These are phyloP conservation scores for Scolopax bukidnonensis DNA, from an alignment of 2,797 vertebrate genomes.

Conservation along the genomic window DNA sequence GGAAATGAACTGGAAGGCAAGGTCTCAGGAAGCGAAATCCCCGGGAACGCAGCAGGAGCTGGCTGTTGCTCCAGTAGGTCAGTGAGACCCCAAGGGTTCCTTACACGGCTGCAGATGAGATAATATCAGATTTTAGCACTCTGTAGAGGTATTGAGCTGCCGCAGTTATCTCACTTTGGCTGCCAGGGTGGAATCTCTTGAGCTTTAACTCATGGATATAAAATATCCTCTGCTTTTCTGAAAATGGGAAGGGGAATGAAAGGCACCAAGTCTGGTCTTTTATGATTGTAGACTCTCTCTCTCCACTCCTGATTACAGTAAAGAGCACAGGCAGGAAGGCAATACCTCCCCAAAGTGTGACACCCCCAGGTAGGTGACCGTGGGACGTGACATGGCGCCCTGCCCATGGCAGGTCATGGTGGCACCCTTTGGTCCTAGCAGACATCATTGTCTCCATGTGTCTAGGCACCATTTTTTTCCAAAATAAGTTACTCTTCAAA, in stretches of 20 bases:
- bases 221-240: neutral
- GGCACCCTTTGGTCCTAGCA: neutral
- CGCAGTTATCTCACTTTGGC: neutral
- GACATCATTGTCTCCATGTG: accelerated
- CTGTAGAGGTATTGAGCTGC: neutral
- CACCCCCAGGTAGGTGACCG: neutral
- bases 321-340: neutral
- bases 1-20: neutral
- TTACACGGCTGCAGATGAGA: accelerated
- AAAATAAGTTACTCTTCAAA: neutral
- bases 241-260: neutral
- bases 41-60: accelerated
- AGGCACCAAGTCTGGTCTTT: neutral
- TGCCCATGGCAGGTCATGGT: accelerated
- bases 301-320: neutral
- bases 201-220: neutral
- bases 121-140: neutral
- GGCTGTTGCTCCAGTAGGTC: neutral
- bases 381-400: neutral
- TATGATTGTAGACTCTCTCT: neutral
- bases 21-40: neutral
- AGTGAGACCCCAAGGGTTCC: neutral
- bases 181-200: neutral
- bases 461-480: neutral
- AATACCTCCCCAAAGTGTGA: neutral